These are phyloP conservation scores for Arrhamphus sclerolepis DNA, from an alignment of 2,797 vertebrate species.

Conservation along the genomic window DNA sequence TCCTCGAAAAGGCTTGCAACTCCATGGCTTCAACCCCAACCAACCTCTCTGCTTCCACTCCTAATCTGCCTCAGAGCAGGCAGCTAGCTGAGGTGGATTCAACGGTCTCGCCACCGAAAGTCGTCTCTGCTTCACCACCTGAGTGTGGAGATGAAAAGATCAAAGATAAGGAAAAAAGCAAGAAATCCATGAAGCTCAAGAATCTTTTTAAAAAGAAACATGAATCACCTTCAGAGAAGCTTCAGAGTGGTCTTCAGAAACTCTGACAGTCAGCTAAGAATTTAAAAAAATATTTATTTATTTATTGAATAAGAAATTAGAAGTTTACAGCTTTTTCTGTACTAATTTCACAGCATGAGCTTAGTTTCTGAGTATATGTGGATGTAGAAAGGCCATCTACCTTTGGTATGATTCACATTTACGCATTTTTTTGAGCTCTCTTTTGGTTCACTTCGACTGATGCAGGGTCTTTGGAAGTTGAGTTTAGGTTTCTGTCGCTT, in stretches of 20 bases:
- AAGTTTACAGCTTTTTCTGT: slow-evolving; percentile 5
- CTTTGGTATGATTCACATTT: too few species aligned
- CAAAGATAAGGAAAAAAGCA: slow-evolving; percentile 87
- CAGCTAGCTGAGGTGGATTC: slow-evolving; percentile 49
- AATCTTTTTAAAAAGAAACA: slow-evolving; percentile 96
- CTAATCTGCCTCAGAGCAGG: slow-evolving; percentile 81
- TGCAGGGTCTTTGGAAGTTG: too few species aligned
- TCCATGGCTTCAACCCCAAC: slow-evolving; percentile 66
- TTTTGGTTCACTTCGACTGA: too few species aligned
- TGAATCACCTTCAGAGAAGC: slow-evolving; percentile 62
- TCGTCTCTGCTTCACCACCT: slow-evolving; percentile 43
- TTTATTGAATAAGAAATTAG: slow-evolving; percentile 13
- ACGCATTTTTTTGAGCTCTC: too few species aligned
- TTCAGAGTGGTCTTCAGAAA: slow-evolving; percentile 72
- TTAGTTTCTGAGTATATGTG: not conserved
- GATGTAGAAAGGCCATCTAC: too few species aligned
- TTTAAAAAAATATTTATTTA: too few species aligned
- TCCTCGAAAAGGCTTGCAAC: slow-evolving; percentile 93
- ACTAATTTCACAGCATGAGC: not conserved
- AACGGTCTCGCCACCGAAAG: slow-evolving; percentile 23
- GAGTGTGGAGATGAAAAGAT: slow-evolving; percentile 75
- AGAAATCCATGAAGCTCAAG: slow-evolving; percentile 93
- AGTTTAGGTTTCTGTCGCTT: too few species aligned
- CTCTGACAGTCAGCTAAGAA: slow-evolving; percentile 54
- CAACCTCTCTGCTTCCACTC: slow-evolving; percentile 47